Conservation (phyloP, 2,888 invertebrate species). For the Campoplex capitator region DNA sequence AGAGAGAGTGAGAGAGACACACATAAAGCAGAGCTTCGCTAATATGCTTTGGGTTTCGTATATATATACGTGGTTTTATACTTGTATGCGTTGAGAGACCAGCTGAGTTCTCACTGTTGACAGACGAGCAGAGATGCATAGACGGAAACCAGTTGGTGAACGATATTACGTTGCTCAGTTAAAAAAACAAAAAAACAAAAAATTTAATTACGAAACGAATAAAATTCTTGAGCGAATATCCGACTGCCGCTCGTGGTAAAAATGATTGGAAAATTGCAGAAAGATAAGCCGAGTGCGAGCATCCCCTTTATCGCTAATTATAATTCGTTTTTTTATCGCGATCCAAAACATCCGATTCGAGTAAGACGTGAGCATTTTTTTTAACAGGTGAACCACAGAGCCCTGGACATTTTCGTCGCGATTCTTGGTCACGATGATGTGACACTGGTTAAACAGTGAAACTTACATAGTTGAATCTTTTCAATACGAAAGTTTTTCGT, state of each 20-base stretch:
- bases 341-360: neutral
- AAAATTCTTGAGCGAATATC: neutral
- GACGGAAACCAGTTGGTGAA: slow-evolving; percentile 53
- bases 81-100: neutral
- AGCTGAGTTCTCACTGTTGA: slow-evolving; percentile 30
- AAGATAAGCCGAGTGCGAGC: too few relatives aligned
- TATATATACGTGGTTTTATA: slow-evolving; percentile 3
- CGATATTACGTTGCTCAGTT: slow-evolving; percentile 17
- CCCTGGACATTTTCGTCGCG: neutral
- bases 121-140: slow-evolving; percentile 41
- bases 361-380: neutral
- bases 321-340: neutral
- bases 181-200: too few relatives aligned
- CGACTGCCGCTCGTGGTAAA: neutral
- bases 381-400: neutral
- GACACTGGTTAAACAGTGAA: neutral
- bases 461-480: neutral
- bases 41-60: slow-evolving; percentile 55
- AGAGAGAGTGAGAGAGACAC: neutral
- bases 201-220: neutral
- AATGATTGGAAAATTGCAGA: neutral
- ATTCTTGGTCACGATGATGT: neutral
- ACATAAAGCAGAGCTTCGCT: slow-evolving; percentile 35
- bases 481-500: neutral
- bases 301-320: too few relatives aligned